Conservation (phyloP, 2,888 invertebrate species). For the Cyrtodaria siliqua region DNA sequence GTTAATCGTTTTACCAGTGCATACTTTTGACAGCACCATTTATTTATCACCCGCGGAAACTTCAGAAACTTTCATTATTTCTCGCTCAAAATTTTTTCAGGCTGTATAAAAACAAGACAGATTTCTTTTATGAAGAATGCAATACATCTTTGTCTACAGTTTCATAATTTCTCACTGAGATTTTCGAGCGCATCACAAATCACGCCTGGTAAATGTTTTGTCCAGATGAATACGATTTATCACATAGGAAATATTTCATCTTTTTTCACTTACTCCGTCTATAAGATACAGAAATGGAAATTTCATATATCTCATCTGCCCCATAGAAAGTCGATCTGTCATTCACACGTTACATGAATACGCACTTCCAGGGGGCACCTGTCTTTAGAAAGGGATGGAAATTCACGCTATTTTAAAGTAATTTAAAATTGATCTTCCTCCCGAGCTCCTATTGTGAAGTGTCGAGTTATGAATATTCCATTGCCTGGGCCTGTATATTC, state of each 20-base stretch:
- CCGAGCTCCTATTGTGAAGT: constrained; percentile 42
- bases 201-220: constrained; percentile 41
- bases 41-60: constrained; percentile 48
- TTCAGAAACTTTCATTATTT: constrained; percentile 62
- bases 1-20: constrained; percentile 47
- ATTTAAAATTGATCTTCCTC: constrained; percentile 58
- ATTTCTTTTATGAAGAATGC: constrained; percentile 45
- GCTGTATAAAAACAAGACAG: constrained; percentile 45
- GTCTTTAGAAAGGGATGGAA: constrained; percentile 25
- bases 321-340: constrained; percentile 59
- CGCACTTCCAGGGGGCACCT: neutral
- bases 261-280: constrained; percentile 39
- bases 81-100: constrained; percentile 63
- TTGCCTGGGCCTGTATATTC: neutral
- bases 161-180: constrained; percentile 56
- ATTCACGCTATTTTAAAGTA: constrained; percentile 51
- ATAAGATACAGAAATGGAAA: constrained; percentile 5
- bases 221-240: constrained; percentile 57
- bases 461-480: constrained; percentile 10
- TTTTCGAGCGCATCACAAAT: constrained; percentile 31
- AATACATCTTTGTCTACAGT: constrained; percentile 52
- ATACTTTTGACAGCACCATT: constrained; percentile 46
- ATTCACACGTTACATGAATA: constrained; percentile 26
- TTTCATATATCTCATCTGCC: constrained; percentile 25
- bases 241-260: constrained; percentile 45